These are phyloP conservation scores for Platanista minor DNA, from an alignment of 2,113 vertebrate genomes.

Conservation along the genomic window DNA sequence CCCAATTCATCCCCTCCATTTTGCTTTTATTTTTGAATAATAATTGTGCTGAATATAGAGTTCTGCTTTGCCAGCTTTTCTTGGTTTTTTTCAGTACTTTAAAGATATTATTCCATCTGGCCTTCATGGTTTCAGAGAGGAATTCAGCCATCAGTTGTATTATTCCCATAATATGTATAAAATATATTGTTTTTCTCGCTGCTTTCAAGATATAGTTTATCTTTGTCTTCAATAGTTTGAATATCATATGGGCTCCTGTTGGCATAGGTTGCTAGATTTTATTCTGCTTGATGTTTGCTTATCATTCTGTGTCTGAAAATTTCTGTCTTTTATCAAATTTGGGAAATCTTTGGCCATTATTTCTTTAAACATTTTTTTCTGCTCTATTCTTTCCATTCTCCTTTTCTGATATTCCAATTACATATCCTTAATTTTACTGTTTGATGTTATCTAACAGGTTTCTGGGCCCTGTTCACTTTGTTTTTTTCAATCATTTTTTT, in stretches of 20 bases:
- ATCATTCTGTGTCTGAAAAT: not conserved
- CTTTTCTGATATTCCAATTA: not conserved
- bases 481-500: not conserved
- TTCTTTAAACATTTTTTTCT: not conserved
- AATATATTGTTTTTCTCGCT: not conserved
- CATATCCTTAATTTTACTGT: not conserved
- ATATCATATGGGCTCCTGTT: not conserved
- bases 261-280: not conserved
- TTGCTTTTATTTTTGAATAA: conserved; percentile 23
- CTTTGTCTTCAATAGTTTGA: not conserved
- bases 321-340: not conserved
- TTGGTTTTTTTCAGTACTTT: not conserved
- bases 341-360: not conserved
- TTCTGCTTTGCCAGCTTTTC: not conserved
- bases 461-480: not conserved
- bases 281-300: not conserved
- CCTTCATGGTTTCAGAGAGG: not conserved
- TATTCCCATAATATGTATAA: not conserved
- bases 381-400: not conserved
- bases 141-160: not conserved
- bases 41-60: conserved; percentile 3
- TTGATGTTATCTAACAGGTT: not conserved
- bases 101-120: not conserved
- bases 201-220: not conserved
- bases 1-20: not conserved